phyloP scores from a whole-genome alignment of 2,797 vertebrate genomes.

The Strix occidentalis region DNA sequence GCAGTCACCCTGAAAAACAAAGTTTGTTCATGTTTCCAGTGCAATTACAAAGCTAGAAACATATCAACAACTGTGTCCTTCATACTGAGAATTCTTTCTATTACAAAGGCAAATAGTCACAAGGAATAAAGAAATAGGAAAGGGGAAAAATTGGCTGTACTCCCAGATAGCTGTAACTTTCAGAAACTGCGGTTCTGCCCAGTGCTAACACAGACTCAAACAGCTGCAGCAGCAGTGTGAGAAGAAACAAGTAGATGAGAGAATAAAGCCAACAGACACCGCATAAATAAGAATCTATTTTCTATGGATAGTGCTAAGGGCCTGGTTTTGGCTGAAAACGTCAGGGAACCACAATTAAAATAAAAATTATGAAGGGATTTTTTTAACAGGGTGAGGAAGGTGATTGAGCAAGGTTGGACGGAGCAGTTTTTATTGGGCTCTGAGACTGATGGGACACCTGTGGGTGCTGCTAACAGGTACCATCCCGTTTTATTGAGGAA shows the following conservation, averaged over 20 bases:
- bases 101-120: neutral
- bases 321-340: neutral
- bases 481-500: fast-evolving
- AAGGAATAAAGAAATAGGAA: neutral
- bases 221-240: neutral
- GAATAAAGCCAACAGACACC: neutral
- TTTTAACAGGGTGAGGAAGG: neutral
- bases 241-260: neutral
- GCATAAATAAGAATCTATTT: neutral
- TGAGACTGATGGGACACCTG: neutral
- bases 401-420: neutral
- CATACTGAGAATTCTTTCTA: neutral
- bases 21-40: neutral
- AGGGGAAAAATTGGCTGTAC: neutral
- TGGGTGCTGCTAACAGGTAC: neutral
- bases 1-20: neutral
- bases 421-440: neutral
- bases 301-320: neutral
- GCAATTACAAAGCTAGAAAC: neutral
- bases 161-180: neutral
- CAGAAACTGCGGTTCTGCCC: neutral
- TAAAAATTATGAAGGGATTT: neutral
- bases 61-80: neutral
- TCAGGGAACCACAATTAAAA: neutral
- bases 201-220: neutral